Evolutionary conservation across 2,888 invertebrate genomes (phyloP), one percentile per base, ranked within the genome.

Genomic region (Erynnis tages): DNA sequence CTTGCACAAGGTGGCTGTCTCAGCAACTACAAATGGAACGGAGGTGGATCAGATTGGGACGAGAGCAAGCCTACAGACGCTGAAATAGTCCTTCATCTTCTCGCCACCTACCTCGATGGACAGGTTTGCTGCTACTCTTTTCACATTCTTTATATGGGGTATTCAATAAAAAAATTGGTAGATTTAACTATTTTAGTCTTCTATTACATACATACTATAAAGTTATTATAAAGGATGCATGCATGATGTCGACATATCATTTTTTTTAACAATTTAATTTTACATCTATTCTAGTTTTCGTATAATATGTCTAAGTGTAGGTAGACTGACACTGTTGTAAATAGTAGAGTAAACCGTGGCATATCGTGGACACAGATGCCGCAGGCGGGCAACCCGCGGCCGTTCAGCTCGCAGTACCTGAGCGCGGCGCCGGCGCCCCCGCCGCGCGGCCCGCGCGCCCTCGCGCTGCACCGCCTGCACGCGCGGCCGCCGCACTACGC

Each of bases 21-120:
- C 89, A 94, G 96, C 68, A 94, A 94, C 65, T 98, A 95, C 83
- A 93, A 93, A 59, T 98, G 98, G 97, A 94, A 94, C 81, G 92
- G 93, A 53, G 97, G 97, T 37, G 94, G 95, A 32, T 85, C 94
- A 66, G 92, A 92, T 40, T 97, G 97, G 97, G 94, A 94, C 63
- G 93, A 94, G 55, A 92, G 93, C 66, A 87, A 95, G 61, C 97
- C 97, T 8, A 94, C 96, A n/a, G 98, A 98, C 89, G 93, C 96
- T 17, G 94, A 94, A 67, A 94, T 97, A 60, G 88, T 98, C 55
- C 94, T 97, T 91, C 96, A 97, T 76, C 79, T 96, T 62, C 91
- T 97, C 59, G 94, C 95, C 57, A 92, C 94, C 0, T 98, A 98
- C 79, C 88, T 98, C 86, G 98, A 98, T 81, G 93, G 93, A 14